Conservation (phyloP, 2,113 vertebrate species). For the Isurus oxyrinchus region DNA sequence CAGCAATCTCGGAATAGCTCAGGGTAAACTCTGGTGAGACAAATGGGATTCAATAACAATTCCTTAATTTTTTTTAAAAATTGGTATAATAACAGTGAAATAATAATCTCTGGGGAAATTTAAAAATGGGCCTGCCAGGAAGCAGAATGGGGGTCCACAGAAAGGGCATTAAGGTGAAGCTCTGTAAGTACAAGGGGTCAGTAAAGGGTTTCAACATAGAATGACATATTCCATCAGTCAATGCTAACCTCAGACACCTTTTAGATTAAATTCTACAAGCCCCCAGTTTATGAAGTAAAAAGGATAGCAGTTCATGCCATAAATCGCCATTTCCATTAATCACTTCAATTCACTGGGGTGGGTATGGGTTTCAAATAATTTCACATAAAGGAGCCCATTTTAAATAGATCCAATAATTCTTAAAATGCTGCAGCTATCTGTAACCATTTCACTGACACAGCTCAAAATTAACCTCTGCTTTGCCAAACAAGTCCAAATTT, state of each 20-base stretch:
- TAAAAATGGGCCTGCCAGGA: not conserved
- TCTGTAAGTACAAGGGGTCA: not conserved
- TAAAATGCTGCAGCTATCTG: not conserved
- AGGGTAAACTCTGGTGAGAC: not conserved
- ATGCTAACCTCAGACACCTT: constrained; percentile 3
- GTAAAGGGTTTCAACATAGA: not conserved
- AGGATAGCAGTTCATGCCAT: not conserved
- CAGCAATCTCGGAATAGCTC: not conserved
- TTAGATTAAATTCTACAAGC: constrained; percentile 22
- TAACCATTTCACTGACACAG: not conserved
- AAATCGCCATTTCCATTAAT: not conserved
- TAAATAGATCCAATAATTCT: constrained; percentile 9
- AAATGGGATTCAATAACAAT: constrained; percentile 19
- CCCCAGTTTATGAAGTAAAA: constrained; percentile 19
- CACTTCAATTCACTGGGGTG: not conserved
- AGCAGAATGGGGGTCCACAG: not conserved
- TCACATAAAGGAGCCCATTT: not conserved
- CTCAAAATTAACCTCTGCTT: not conserved
- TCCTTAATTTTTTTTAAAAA: not conserved
- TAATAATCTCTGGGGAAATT: constrained; percentile 6
- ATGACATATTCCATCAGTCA: constrained; percentile 10
- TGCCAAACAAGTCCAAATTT: not conserved
- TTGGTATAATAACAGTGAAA: not conserved
- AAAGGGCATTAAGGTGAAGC: not conserved
- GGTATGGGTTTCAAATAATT: not conserved